Conservation (phyloP, 2,113 vertebrate genomes). For the Gulo gulo region DNA sequence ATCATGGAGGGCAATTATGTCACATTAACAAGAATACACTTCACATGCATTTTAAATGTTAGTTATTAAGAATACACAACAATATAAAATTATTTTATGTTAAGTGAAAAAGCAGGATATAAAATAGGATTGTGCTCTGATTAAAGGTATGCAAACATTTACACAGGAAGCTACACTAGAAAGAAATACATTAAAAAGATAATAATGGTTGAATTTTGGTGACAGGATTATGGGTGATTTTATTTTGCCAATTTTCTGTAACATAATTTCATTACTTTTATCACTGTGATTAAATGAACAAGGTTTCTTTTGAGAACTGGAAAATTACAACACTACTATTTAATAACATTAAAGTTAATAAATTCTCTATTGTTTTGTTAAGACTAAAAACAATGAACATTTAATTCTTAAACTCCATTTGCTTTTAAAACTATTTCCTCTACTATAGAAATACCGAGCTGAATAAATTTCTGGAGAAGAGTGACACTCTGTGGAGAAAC, state of each 20-base stretch:
- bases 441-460: background rate
- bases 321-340: constrained; percentile 49
- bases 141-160: constrained; percentile 2
- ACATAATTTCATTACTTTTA: constrained; percentile 44
- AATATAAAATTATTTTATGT: constrained; percentile 2
- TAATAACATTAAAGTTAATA: constrained; percentile 60
- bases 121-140: background rate
- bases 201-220: constrained; percentile 38
- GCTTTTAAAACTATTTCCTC: constrained; percentile 46
- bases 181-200: constrained; percentile 41
- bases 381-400: constrained; percentile 48
- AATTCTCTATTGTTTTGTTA: constrained; percentile 44
- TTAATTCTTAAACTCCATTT: constrained; percentile 40
- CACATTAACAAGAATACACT: background rate
- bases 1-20: background rate
- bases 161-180: background rate
- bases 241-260: constrained; percentile 48
- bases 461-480: constrained; percentile 61
- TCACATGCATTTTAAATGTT: background rate
- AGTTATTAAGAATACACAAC: background rate
- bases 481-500: constrained; percentile 65
- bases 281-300: constrained; percentile 48
- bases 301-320: constrained; percentile 36
- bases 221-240: background rate
- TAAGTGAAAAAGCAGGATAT: constrained; percentile 10